Conservation (phyloP, 2,797 vertebrate species). For the Pogoniulus pusillus region DNA sequence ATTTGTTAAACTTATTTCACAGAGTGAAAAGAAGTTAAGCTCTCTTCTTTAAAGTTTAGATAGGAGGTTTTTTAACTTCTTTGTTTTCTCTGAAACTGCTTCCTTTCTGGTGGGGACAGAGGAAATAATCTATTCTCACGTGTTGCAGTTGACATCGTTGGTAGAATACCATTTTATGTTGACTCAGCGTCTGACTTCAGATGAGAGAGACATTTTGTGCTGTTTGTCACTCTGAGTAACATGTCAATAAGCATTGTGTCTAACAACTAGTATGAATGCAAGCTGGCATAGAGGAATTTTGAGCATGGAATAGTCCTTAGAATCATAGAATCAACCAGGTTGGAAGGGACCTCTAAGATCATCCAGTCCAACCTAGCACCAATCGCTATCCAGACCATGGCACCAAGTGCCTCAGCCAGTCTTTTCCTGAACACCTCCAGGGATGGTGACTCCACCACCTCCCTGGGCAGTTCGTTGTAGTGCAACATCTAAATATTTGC, state of each 20-base stretch:
- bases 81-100: slow-evolving; percentile 22
- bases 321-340: too few species aligned
- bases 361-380: too few species aligned
- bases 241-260: background rate
- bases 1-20: slow-evolving; percentile 67
- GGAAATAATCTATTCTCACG: background rate
- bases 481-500: background rate
- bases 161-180: background rate
- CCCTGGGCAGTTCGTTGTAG: background rate
- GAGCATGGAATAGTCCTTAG: too few species aligned
- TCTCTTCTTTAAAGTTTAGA: slow-evolving; percentile 61
- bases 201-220: background rate
- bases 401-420: too few species aligned
- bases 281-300: background rate
- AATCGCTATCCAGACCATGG: too few species aligned
- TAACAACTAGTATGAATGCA: background rate
- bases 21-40: slow-evolving; percentile 46
- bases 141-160: background rate
- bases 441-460: too few species aligned
- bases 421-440: too few species aligned
- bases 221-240: background rate
- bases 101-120: background rate
- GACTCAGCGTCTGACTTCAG: background rate
- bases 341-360: too few species aligned
- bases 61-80: background rate